A percentile compares a stretch with the other conserved stretches of the same genome.
These are phyloP conservation scores for Gisinianus flammeolus DNA, from an alignment of 2,888 invertebrate species.

Conservation along the genomic window DNA sequence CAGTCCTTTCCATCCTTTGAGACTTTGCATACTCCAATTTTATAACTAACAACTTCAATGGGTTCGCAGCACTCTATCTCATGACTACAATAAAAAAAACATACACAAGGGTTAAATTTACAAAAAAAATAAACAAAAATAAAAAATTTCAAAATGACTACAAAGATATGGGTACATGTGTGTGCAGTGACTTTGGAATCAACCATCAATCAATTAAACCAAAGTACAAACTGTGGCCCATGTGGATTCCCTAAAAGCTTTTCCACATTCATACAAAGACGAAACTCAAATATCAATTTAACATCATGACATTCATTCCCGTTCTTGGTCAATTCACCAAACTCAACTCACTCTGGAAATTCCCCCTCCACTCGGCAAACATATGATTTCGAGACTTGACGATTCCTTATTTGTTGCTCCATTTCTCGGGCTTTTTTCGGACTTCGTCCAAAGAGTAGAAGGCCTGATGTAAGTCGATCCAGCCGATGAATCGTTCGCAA, in stretches of 20 bases:
- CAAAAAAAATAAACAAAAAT: not conserved
- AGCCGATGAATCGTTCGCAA: conserved; percentile 92
- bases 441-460: conserved; percentile 90
- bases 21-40: conserved; percentile 95
- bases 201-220: not conserved
- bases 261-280: conserved; percentile 11
- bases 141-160: not conserved
- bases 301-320: conserved; percentile 18
- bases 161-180: not conserved
- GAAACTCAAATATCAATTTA: conserved; percentile 21
- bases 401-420: conserved; percentile 90
- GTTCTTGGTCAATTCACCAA: conserved; percentile 1
- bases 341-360: conserved; percentile 81
- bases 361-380: conserved; percentile 92
- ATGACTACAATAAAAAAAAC: conserved; percentile 66
- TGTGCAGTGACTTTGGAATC: not conserved
- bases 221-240: not conserved
- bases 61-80: conserved; percentile 86
- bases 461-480: conserved; percentile 94
- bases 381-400: conserved; percentile 93
- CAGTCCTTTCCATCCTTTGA: conserved; percentile 92
- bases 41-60: conserved; percentile 91
- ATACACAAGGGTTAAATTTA: not conserved
- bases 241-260: conserved; percentile 33
- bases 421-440: conserved; percentile 92